Evolutionary conservation across 2,888 invertebrate genomes (phyloP).

Genomic region (Rhimphoctona megacephalus): DNA sequence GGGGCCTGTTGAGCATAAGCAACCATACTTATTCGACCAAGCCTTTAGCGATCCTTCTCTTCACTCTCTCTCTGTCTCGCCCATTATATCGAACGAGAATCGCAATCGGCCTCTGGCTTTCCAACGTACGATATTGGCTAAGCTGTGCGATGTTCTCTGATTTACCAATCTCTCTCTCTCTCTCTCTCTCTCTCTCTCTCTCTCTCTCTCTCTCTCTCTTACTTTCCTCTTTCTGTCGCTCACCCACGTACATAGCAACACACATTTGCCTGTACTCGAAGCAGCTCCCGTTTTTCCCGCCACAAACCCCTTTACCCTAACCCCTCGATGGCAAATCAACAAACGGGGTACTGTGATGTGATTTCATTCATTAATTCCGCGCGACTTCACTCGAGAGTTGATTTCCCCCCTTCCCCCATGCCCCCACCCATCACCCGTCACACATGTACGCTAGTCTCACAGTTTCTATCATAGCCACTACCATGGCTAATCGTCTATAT

Average conservation of each 20-base stretch:
- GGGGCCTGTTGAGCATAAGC: constrained; percentile 42
- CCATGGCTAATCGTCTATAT: constrained; percentile 8
- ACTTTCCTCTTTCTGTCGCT: constrained; percentile 29
- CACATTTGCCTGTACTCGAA: constrained; percentile 60
- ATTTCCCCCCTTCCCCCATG: constrained; percentile 65
- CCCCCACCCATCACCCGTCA: neutral
- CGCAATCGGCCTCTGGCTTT: constrained; percentile 68
- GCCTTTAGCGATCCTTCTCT: constrained; percentile 7
- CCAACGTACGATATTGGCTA: constrained; percentile 49
- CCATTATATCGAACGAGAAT: constrained; percentile 79
- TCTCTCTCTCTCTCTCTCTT: constrained; percentile 41
- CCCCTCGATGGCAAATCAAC: constrained; percentile 78
- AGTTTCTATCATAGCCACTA: constrained; percentile 4
- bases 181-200: constrained; percentile 51
- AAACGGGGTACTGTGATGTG: constrained; percentile 78
- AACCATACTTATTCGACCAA: constrained; percentile 56
- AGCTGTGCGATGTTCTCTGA: constrained; percentile 53
- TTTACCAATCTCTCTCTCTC: constrained; percentile 37
- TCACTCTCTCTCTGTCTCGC: constrained; percentile 21
- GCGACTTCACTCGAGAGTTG: constrained; percentile 75
- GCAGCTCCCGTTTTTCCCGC: constrained; percentile 53
- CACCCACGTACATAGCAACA: constrained; percentile 40
- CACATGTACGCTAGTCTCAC: constrained; percentile 21
- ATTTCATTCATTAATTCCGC: constrained; percentile 81
- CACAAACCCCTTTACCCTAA: constrained; percentile 59